Evolutionary conservation across 2,113 vertebrate genomes (phyloP).

Genomic region (Chrysemys picta): DNA sequence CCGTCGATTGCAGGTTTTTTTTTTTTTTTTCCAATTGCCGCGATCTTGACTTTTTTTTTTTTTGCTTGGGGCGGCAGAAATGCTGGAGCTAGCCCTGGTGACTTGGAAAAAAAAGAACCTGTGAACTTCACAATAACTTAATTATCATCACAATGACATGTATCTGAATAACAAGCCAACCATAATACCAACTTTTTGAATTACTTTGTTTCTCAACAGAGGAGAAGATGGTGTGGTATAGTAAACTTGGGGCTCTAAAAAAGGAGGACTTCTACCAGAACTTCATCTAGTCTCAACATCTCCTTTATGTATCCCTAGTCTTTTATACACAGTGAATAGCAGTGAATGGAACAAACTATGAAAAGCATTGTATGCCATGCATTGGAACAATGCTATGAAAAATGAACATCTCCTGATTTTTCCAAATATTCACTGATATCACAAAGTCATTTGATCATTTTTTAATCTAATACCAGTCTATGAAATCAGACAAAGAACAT

Average conservation of each 20-base stretch:
- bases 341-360: not conserved
- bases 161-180: not conserved
- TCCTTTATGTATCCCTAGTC: conserved; percentile 20
- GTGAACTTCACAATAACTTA: not conserved
- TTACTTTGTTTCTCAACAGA: not conserved
- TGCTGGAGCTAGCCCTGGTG: too few species aligned
- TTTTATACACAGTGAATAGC: not conserved
- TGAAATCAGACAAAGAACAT: not conserved
- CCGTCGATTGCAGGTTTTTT: too few species aligned
- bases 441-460: not conserved
- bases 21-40: too few species aligned
- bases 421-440: not conserved
- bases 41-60: too few species aligned
- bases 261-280: not conserved
- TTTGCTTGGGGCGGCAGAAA: too few species aligned
- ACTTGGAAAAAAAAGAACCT: not conserved
- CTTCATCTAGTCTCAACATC: conserved; percentile 9
- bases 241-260: not conserved
- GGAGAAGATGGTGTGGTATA: not conserved
- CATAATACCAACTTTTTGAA: not conserved
- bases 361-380: not conserved
- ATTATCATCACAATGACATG: not conserved
- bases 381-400: not conserved
- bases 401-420: not conserved
- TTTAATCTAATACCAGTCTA: not conserved